A percentile compares a stretch with the other conserved stretches of the same genome.
phyloP scores from a whole-genome alignment of 2,113 vertebrate genomes.

The Xenopus borealis region DNA sequence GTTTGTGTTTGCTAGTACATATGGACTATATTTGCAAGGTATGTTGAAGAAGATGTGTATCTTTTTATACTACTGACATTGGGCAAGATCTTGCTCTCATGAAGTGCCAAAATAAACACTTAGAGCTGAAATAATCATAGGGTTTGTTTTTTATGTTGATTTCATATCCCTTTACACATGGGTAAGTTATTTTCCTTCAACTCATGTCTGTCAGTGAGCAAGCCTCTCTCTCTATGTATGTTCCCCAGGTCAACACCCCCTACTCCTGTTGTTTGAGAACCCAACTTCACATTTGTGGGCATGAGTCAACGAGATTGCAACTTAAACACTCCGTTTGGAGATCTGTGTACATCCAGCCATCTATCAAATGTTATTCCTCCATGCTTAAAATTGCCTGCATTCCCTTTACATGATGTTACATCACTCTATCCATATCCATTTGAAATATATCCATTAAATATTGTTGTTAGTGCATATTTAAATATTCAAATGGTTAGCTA shows the following conservation, averaged over 20 bases:
- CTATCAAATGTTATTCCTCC: too few relatives aligned
- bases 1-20: slow-evolving; percentile 91
- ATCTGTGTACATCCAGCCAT: too few relatives aligned
- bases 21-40: slow-evolving; percentile 79
- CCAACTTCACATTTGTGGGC: too few relatives aligned
- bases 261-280: too few relatives aligned
- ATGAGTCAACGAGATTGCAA: too few relatives aligned
- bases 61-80: slow-evolving; percentile 81
- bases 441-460: slow-evolving; percentile 36
- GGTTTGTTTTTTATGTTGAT: slow-evolving; percentile 69
- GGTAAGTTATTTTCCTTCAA: slow-evolving; percentile 57
- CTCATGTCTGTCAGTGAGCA: slow-evolving; percentile 30
- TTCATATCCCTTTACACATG: slow-evolving; percentile 60
- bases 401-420: background rate
- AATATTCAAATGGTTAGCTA: slow-evolving; percentile 45
- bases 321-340: too few relatives aligned
- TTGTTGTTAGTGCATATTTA: slow-evolving; percentile 36
- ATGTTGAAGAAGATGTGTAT: slow-evolving; percentile 74
- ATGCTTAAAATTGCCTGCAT: background rate
- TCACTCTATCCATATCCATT: background rate
- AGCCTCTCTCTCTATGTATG: background rate
- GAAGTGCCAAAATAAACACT: slow-evolving; percentile 92
- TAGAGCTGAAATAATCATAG: slow-evolving; percentile 67
- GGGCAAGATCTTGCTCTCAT: slow-evolving; percentile 86
- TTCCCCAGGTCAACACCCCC: too few relatives aligned